These are phyloP conservation scores for Plemyria rubiginata DNA, from an alignment of 2,888 invertebrate genomes.

Conservation along the genomic window DNA sequence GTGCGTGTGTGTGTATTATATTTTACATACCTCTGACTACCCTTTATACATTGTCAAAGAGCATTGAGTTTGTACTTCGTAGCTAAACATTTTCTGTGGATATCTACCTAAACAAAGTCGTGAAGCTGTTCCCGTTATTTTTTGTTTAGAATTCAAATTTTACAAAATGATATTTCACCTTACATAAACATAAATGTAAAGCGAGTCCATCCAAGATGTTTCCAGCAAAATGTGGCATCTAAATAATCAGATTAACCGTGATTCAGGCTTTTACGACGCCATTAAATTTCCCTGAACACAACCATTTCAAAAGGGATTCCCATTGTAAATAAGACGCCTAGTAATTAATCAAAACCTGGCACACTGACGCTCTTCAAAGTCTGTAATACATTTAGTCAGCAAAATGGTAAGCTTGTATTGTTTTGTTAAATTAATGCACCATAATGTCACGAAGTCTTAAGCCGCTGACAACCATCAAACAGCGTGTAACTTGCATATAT, in stretches of 20 bases:
- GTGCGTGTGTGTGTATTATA: too few relatives aligned
- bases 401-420: slow-evolving; percentile 68
- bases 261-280: slow-evolving; percentile 41
- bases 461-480: too few relatives aligned
- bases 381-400: slow-evolving; percentile 50
- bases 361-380: slow-evolving; percentile 6
- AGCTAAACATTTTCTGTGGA: too few relatives aligned
- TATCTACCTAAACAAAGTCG: too few relatives aligned
- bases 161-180: slow-evolving; percentile 10
- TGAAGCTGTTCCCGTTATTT: too few relatives aligned
- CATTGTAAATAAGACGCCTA: slow-evolving; percentile 24
- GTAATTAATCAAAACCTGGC: slow-evolving; percentile 30
- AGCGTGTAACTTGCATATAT: too few relatives aligned
- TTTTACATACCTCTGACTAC: too few relatives aligned
- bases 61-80: too few relatives aligned
- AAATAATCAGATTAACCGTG: slow-evolving; percentile 43
- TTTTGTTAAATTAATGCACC: slow-evolving; percentile 72
- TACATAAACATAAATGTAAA: slow-evolving; percentile 27
- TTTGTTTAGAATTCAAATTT: too few relatives aligned
- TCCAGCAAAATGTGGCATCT: slow-evolving; percentile 32
- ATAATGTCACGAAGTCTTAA: slow-evolving; percentile 59
- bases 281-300: slow-evolving; percentile 43
- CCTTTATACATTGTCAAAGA: too few relatives aligned
- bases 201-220: slow-evolving; percentile 34
- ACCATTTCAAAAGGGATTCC: slow-evolving; percentile 40